Base-by-base conservation (phyloP, 1,140 invertebrate genomes). In the Drosophila jambulina region DNA sequence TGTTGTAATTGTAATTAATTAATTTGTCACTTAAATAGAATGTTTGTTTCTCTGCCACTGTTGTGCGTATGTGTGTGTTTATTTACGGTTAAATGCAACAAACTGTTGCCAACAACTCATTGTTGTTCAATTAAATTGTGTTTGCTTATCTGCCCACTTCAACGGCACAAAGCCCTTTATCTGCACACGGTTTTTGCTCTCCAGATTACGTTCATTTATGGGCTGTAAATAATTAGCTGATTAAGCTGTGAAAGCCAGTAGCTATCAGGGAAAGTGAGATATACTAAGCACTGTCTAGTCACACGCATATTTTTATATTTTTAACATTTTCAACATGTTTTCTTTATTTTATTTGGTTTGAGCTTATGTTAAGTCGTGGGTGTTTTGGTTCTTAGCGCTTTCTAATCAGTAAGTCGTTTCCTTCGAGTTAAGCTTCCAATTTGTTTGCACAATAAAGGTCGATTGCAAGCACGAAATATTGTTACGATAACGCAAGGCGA, bases 361-460 rank as follows among this genome's bases (percentile, higher is more conserved):
- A 53, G 43, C 74, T 58, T 61, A 63, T 45, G 25, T 49, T 64
- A 68, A 71, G 67, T 21, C 49, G 43, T 59, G 29, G 63, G 64
- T 40, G 27, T 82, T 23, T 82, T 63, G 29, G 58, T 57, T 76
- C 74, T 64, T 68, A 68, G 54, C 53, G 53, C 56, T 45, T 58
- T 45, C 45, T 54, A 80, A 62, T 68, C 71, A 67, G 32, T 53
- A 51, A 56, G 49, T 56, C 63, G 58, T 68, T 77, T 67, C 29
- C 56, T 43, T 68, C 32, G 45, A 38, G 54, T 68, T 82, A 65
- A 64, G 64, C 54, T 67, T 65, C 46, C 62, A 51, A 86, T 78
- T 53, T 60, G 57, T 82, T 82, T 68, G 54, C 79, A 88, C 60
- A 88, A 76, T 63, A 86, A 75, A 68, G 46, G 53, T 75, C 49